Evolutionary conservation across 2,113 vertebrate genomes (phyloP), one percentile per base, ranked within the genome.

Genomic region (Daphoenositta chrysoptera): DNA sequence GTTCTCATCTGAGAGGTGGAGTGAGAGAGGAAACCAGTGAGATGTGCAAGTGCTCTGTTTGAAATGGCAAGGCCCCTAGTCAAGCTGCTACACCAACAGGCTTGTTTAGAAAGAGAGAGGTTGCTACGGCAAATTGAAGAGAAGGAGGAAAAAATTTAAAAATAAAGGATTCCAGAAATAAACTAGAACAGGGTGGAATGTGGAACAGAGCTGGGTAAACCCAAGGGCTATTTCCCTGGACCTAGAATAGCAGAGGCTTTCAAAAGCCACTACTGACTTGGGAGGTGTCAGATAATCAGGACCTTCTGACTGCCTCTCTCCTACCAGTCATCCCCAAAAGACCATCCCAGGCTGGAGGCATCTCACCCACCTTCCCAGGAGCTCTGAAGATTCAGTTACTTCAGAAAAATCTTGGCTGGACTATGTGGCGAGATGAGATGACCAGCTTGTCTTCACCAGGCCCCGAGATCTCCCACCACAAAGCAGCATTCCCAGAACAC

Each of bases 401-500:
- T 50, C 2, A 66, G 48, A 94, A 78, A 92, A 93, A 81, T 30
- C n/a, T 78, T 87, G 83, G 92, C 90, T 64, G 90, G 72, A 31
- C 35, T 50, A 1, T 3, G 71, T 10, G 77, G 63, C 2, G 10
- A 84, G 56, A 73, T 71, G 71, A 93, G 94, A 89, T 92, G 91
- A 72, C 83, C 91, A 64, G 61, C 92, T 87, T 88, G 83, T 82
- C 93, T 93, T 92, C 91, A 89, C 63, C 56, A 57, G 80, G 73
- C 87, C 79, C 71, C 1, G 1, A 90, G 61, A 89, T 94, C 95
- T 72, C 60, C 91, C 78, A 94, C 83, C 92, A 87, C 93, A 92
- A 78, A 96, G 64, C 72, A 93, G 79, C 90, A 78, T 96, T 96
- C 80, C 91, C 57, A 95, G 93, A 95, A 82, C 71, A 65, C 16